Conservation (phyloP, 2,797 vertebrate genomes). For the Tauraco hartlaubi region DNA sequence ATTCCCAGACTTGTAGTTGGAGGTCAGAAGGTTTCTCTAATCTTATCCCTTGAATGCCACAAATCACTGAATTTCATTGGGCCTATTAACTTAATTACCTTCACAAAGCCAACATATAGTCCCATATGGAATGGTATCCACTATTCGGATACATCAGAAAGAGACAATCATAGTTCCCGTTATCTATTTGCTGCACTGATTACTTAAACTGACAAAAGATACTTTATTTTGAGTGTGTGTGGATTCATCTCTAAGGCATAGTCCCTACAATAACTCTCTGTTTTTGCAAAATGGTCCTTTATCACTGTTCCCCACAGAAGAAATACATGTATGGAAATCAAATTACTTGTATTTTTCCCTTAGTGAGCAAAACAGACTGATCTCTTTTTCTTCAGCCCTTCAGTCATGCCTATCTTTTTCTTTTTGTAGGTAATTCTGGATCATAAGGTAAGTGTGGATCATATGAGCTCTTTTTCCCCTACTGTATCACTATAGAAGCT, state of each 20-base stretch:
- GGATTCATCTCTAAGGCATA: not conserved
- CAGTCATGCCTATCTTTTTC: not conserved
- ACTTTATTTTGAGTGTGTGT: not conserved
- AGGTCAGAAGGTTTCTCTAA: not conserved
- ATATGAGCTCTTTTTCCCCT: rapidly evolving
- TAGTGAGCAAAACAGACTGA: not conserved
- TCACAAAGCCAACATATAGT: not conserved
- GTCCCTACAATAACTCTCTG: not conserved
- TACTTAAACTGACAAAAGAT: not conserved
- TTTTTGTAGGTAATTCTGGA: not conserved
- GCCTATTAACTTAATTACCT: not conserved
- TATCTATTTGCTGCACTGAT: not conserved
- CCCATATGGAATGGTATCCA: not conserved
- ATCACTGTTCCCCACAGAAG: not conserved
- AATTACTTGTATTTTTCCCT: not conserved
- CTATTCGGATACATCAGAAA: not conserved
- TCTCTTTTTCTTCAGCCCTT: not conserved
- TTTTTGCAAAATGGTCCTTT: not conserved
- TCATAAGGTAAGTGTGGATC: not conserved
- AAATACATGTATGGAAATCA: not conserved
- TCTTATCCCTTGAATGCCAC: not conserved
- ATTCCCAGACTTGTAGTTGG: not conserved
- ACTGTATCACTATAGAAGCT: not conserved
- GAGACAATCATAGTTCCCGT: not conserved
- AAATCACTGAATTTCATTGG: not conserved